A percentile compares a stretch with the other conserved stretches of the same genome.
phyloP scores from a whole-genome alignment of 2,888 invertebrate genomes.

The Apodemia duryi region DNA sequence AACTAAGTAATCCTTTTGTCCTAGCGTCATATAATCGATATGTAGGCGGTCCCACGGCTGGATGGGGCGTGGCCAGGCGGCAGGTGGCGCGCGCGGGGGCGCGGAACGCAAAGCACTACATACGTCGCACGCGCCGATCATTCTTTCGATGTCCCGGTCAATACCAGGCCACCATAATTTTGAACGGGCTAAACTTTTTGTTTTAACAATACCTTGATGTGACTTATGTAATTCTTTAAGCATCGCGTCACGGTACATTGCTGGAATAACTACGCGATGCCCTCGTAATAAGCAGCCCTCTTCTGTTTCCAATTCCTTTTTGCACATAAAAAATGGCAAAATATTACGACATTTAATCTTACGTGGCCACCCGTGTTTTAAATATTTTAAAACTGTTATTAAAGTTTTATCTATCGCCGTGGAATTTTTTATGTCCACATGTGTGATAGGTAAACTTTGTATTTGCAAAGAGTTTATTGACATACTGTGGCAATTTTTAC shows the following conservation, averaged over 20 bases:
- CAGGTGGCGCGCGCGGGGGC: constrained; percentile 23
- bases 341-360: constrained; percentile 21
- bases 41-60: constrained; percentile 29
- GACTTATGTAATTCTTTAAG: constrained; percentile 31
- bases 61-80: constrained; percentile 25
- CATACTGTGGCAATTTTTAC: constrained; percentile 24
- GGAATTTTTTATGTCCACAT: too few species aligned
- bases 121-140: constrained; percentile 24
- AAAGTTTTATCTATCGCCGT: constrained; percentile 23
- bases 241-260: constrained; percentile 22
- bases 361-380: constrained; percentile 28
- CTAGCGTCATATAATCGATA: constrained; percentile 30
- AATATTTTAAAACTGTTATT: constrained; percentile 20
- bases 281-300: constrained; percentile 27
- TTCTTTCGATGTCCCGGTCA: constrained; percentile 27
- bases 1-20: constrained; percentile 26
- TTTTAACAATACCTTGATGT: constrained; percentile 17
- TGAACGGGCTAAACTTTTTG: constrained; percentile 30
- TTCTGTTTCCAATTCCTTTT: constrained; percentile 22
- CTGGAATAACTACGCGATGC: constrained; percentile 28
- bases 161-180: background rate
- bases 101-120: constrained; percentile 24
- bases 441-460: too few species aligned
- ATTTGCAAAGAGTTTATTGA: background rate
- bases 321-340: constrained; percentile 24